These are phyloP conservation scores for Sanderia malayensis DNA, from an alignment of 30 jellyfish, hydroid and myxozoan genomes.

Conservation along the genomic window DNA sequence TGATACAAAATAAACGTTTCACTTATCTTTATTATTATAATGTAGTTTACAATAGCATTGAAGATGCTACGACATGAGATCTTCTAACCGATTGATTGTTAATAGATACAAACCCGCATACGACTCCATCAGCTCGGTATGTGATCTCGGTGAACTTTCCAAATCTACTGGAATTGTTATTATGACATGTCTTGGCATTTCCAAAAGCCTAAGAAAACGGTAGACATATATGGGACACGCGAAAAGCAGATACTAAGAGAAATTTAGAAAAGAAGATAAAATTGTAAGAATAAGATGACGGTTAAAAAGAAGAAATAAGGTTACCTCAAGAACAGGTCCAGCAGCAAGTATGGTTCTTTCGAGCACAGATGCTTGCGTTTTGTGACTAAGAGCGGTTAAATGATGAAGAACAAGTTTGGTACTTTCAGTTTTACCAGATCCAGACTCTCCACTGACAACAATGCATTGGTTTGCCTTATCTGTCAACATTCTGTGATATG, in stretches of 20 bases:
- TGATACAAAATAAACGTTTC: no score
- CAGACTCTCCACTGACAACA: conserved; percentile 96
- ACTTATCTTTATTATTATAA: no score
- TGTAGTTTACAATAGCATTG: no score
- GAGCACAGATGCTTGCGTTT: conserved; percentile 75
- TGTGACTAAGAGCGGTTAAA: conserved; percentile 79
- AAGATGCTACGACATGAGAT: no score
- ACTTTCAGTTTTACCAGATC: conserved; percentile 96
- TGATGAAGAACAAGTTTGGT: conserved; percentile 87
- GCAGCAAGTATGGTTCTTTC: conserved; percentile 89
- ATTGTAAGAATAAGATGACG: no score
- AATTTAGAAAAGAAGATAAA: no score
- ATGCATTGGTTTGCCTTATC: conserved; percentile 81
- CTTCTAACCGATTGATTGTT: no score
- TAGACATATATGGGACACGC: no score
- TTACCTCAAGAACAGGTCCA: conserved; percentile 95
- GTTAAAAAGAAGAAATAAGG: no score
- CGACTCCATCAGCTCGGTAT: conserved; percentile 94
- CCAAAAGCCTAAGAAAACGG: conserved; percentile 98
- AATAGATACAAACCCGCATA: conserved; percentile 76
- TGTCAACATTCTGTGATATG: conserved; percentile 77
- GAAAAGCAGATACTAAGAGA: no score
- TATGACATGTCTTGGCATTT: conserved; percentile 85
- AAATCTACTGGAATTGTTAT: conserved; percentile 91
- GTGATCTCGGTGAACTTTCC: conserved; percentile 90